Conservation (phyloP, 2,888 invertebrate species). For the Monochamus alternatus region DNA sequence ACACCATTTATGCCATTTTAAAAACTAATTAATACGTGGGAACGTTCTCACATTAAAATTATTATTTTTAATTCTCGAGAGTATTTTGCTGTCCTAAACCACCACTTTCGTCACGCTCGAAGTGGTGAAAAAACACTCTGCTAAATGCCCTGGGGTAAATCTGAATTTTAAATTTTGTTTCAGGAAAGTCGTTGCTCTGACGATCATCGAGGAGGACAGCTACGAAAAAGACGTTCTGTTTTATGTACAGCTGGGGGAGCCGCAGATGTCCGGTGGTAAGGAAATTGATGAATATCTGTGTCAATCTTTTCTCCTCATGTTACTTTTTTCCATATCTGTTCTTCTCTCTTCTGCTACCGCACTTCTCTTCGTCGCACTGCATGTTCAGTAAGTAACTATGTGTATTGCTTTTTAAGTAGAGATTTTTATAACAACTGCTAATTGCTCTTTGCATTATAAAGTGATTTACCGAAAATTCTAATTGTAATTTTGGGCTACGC, state of each 20-base stretch:
- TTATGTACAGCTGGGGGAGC: conserved; percentile 92
- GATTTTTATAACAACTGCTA: background rate
- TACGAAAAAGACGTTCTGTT: conserved; percentile 97
- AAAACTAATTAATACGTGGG: no score
- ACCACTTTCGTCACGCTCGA: background rate
- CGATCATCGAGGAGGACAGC: conserved; percentile 96
- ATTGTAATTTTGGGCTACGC: no score
- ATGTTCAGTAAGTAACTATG: conserved; percentile 69
- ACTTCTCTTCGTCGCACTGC: conserved; percentile 67
- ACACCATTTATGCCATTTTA: no score
- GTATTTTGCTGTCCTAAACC: background rate
- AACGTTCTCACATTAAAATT: no score
- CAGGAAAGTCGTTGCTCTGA: conserved; percentile 90
- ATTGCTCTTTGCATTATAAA: no score
- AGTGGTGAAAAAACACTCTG: background rate
- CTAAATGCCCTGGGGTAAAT: background rate
- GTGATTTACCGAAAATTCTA: no score
- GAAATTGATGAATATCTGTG: conserved; percentile 53
- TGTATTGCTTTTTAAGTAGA: conserved; percentile 17
- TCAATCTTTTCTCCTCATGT: conserved; percentile 53
- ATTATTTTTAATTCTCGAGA: no score
- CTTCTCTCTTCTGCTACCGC: conserved; percentile 59
- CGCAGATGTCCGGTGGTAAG: conserved; percentile 90
- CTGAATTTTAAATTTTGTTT: conserved; percentile 69
- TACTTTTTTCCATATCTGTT: conserved; percentile 62